Evolutionary conservation across 2,113 vertebrate genomes (phyloP), one percentile per base, ranked within the genome.

Genomic region (Aspiorhynchus laticeps): DNA sequence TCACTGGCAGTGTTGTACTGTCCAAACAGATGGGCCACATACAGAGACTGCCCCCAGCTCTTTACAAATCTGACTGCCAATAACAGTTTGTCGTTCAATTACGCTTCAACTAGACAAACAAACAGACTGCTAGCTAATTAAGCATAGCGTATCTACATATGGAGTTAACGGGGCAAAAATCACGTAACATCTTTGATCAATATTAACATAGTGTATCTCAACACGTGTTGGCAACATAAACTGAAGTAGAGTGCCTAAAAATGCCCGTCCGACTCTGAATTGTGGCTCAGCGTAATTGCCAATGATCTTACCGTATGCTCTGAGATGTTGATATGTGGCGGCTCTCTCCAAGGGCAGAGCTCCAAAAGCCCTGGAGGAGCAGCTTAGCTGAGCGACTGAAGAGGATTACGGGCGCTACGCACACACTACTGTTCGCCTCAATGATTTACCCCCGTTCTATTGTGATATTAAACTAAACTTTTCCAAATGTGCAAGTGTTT

Each of bases 21-120:
- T 92, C 92, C 91, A 95, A 95, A 94, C 94, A 95, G 93, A 95
- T 95, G 94, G 93, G 90, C 91, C 88, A 92, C 90, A 89, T 91
- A 89, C 85, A 92, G 80, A 86, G 78, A 89, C 91, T 92, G 93
- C 92, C 93, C 91, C 83, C 82, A 93, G 93, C 92, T 92, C 93
- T 85, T 86, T 91, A 91, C 91, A 93, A 94, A 92, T 90, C 90
- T 86, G 92, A 93, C 92, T 95, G 93, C 93, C 93, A 95, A 93
- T 91, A 93, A 94, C 93, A 93, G 93, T 95, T 94, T 94, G 94
- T 94, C 92, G 91, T 90, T 93, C 91, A 93, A 91, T 90, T 91
- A 91, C 88, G 91, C 93, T 91, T 92, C 93, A 93, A 94, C 90
- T 85, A 91, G 91, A 93, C 91, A 93, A 93, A 94, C 92, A 92